These are phyloP conservation scores for Diploptera punctata DNA, from an alignment of 2,888 invertebrate genomes.

Conservation along the genomic window DNA sequence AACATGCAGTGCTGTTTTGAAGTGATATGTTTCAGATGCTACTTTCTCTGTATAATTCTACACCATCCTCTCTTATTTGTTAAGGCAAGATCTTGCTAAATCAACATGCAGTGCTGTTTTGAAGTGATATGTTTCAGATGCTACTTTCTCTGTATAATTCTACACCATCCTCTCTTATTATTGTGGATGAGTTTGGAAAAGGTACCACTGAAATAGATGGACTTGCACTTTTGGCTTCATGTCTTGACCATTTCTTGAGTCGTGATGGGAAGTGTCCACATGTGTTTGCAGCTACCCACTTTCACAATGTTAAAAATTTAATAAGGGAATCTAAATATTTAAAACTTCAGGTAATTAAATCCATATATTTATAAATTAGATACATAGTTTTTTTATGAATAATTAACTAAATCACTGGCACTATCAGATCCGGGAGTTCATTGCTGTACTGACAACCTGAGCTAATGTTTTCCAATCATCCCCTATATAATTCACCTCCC, in stretches of 20 bases:
- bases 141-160: slow-evolving; percentile 72
- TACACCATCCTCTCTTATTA: slow-evolving; percentile 70
- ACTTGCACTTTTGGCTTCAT: slow-evolving; percentile 71
- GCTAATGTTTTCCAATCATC: too few relatives aligned
- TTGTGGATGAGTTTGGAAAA: slow-evolving; percentile 91
- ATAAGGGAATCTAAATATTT: slow-evolving; percentile 62
- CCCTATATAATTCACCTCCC: too few relatives aligned
- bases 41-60: too few relatives aligned
- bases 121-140: slow-evolving; percentile 69
- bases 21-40: too few relatives aligned
- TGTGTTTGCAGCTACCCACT: slow-evolving; percentile 79
- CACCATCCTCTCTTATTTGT: too few relatives aligned
- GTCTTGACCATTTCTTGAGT: slow-evolving; percentile 70
- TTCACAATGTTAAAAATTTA: slow-evolving; percentile 67
- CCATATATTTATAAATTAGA: background rate
- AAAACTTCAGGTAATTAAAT: slow-evolving; percentile 61
- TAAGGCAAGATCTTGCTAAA: too few relatives aligned
- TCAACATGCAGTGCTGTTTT: too few relatives aligned
- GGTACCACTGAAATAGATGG: slow-evolving; percentile 83
- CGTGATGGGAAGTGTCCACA: slow-evolving; percentile 70
- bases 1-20: too few relatives aligned
- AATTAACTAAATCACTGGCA: too few relatives aligned
- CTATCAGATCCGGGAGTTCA: too few relatives aligned
- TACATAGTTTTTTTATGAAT: too few relatives aligned
- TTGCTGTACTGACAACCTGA: too few relatives aligned